phyloP scores from a whole-genome alignment of 2,888 invertebrate genomes.

The Lysandra coridon region DNA sequence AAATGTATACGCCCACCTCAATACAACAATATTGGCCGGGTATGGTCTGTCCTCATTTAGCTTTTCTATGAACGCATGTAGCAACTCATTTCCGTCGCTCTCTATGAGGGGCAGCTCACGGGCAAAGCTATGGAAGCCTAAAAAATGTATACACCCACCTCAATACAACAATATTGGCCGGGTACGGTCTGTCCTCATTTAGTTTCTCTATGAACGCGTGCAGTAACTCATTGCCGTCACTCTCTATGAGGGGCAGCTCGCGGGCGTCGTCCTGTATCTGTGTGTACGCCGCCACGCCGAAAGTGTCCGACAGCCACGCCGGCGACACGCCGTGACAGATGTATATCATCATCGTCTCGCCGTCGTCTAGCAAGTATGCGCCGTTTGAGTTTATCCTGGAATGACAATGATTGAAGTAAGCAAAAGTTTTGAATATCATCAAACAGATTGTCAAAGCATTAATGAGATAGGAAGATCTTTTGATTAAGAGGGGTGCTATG shows the following conservation, averaged over 20 bases:
- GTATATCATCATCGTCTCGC: conserved; percentile 89
- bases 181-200: conserved; percentile 91
- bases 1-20: no score
- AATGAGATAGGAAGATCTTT: no score
- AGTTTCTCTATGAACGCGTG: conserved; percentile 90
- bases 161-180: conserved; percentile 88
- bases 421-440: background rate
- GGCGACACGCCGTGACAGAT: conserved; percentile 89
- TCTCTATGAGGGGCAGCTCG: conserved; percentile 88
- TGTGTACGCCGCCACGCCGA: conserved; percentile 87
- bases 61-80: conserved; percentile 89
- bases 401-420: background rate
- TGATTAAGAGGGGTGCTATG: no score
- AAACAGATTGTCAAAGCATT: no score
- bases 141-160: conserved; percentile 54
- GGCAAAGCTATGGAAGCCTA: conserved; percentile 54
- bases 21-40: conserved; percentile 87
- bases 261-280: conserved; percentile 89
- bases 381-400: conserved; percentile 86
- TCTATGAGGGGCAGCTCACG: conserved; percentile 88
- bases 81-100: conserved; percentile 85
- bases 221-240: conserved; percentile 86
- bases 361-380: conserved; percentile 95
- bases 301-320: conserved; percentile 86
- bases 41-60: conserved; percentile 93